Evolutionary conservation across 92 coral and sea anemone species (phyloP).

Genomic region (Paramuricea clavata): DNA sequence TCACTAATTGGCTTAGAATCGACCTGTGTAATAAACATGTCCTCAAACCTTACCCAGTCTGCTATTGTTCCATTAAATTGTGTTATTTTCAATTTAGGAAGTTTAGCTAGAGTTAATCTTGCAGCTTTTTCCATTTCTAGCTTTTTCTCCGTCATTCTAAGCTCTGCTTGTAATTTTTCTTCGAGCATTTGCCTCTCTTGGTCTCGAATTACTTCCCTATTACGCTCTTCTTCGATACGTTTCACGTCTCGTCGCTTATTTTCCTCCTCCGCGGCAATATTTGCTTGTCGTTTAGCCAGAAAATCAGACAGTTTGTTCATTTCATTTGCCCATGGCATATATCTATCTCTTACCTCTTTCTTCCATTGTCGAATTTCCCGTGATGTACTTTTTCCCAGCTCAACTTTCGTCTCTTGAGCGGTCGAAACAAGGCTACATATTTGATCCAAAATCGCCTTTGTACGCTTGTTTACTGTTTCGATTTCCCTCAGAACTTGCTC

Average conservation of each 20-base stretch:
- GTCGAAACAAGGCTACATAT: slow-evolving; percentile 1
- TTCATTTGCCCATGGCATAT: not conserved
- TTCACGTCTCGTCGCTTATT: slow-evolving; percentile 1
- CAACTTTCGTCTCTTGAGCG: slow-evolving; percentile 6
- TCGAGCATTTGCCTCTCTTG: slow-evolving; percentile 5
- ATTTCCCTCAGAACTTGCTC: too few species aligned
- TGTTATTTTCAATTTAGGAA: slow-evolving; percentile 32
- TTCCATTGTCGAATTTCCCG: slow-evolving; percentile 3
- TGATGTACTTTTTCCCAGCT: not conserved
- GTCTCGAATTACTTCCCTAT: not conserved
- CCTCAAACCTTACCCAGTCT: slow-evolving; percentile 3
- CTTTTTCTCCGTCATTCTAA: slow-evolving; percentile 7
- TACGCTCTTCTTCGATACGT: slow-evolving; percentile 18
- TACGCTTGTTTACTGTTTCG: too few species aligned
- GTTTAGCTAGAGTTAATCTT: slow-evolving; percentile 25
- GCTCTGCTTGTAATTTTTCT: slow-evolving; percentile 27
- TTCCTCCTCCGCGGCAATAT: not conserved
- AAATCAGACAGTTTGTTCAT: slow-evolving; percentile 5
- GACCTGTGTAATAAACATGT: slow-evolving; percentile 15
- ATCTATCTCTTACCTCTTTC: slow-evolving; percentile 14
- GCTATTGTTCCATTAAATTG: slow-evolving; percentile 25
- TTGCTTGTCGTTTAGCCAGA: not conserved
- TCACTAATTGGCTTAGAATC: not conserved
- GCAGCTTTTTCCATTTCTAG: slow-evolving; percentile 17
- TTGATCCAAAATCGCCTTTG: too few species aligned